These are phyloP conservation scores for Eristalinus sepulchralis DNA, from an alignment of 2,888 invertebrate species.

Conservation along the genomic window DNA sequence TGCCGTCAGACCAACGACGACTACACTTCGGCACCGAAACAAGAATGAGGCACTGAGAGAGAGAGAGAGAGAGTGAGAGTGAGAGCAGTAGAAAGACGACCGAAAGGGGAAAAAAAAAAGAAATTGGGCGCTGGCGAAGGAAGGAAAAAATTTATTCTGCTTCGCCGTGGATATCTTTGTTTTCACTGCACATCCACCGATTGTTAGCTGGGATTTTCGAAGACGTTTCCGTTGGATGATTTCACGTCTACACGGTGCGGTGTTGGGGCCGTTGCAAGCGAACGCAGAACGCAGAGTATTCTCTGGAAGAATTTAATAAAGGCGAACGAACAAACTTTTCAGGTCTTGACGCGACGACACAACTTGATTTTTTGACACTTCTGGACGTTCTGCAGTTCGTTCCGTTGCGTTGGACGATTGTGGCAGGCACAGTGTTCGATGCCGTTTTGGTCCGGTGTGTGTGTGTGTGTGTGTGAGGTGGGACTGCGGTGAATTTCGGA, in stretches of 20 bases:
- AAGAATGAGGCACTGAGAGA: neutral
- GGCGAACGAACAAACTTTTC: slow-evolving; percentile 26
- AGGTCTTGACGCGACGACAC: slow-evolving; percentile 53
- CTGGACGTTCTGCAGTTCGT: slow-evolving; percentile 51
- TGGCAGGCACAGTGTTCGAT: neutral
- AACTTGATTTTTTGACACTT: slow-evolving; percentile 67
- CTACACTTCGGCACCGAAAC: slow-evolving; percentile 2
- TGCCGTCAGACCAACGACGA: neutral
- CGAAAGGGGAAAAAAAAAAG: slow-evolving; percentile 22
- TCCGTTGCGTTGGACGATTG: slow-evolving; percentile 27
- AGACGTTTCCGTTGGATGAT: neutral
- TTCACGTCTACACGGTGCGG: neutral
- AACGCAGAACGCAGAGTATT: neutral
- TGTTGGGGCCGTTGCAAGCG: neutral
- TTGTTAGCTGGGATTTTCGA: neutral
- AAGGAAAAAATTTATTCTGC: slow-evolving; percentile 26
- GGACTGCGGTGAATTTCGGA: slow-evolving; percentile 46
- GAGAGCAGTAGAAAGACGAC: neutral
- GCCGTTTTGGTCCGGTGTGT: slow-evolving; percentile 5
- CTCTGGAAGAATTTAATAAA: slow-evolving; percentile 23
- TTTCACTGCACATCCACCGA: slow-evolving; percentile 13
- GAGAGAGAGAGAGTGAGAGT: neutral
- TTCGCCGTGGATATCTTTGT: slow-evolving; percentile 3
- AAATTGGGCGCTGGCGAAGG: slow-evolving; percentile 69
- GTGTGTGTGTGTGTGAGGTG: too few relatives aligned